Base-by-base conservation (phyloP, 2,797 vertebrate species). In the Choloepus didactylus region DNA sequence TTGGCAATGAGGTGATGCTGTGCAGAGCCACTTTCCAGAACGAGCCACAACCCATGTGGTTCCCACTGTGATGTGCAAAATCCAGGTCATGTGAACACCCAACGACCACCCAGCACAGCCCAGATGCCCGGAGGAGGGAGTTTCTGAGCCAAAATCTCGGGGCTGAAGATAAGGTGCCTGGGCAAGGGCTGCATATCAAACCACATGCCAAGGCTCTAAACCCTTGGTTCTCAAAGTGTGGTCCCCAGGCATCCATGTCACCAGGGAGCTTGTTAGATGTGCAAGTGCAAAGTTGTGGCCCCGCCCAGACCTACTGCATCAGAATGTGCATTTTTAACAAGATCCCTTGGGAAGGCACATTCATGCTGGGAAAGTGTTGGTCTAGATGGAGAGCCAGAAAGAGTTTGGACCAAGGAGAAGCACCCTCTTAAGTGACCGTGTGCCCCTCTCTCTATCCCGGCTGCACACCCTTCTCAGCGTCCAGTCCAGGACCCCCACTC, bases 291-390 rank as follows among this genome's bases (percentile, higher is more conserved):
- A 77, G 15, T 0, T 0, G 1, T 0, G 4, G 46, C 5, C 25
- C 21, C 44, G 16, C 11, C n/a, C 25, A 38, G 15, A 31, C 18
- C n/a, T 35, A 0, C 16, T 0, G 0, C 49, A 12, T 56, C 35
- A 35, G 70, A 67, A 56, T 23, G 60, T 9, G 12, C 46, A 18
- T 60, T 56, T 54, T 59, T 19, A 70, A 60, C 41, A 35, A 67
- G 59, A 11, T 35, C 11, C 44, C 54, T 31, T 1, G 46, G 69
- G n/a, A 27, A 69, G 29, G 12, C 0, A 1, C 2, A 2, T 44
- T 64, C 10, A 1, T 5, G 9, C 9, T 15, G 44, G 35, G 0
- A n/a, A 35, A 15, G 14, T 1, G 9, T 6, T 1, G 3, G 6
- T n/a, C n/a, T 67, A 23, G 9, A 3, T 38, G 9, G 1, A 59